A percentile compares a stretch with the other conserved stretches of the same genome.
Evolutionary conservation across 2,797 vertebrate genomes (phyloP).

Genomic region (Pantherophis vulpinus): DNA sequence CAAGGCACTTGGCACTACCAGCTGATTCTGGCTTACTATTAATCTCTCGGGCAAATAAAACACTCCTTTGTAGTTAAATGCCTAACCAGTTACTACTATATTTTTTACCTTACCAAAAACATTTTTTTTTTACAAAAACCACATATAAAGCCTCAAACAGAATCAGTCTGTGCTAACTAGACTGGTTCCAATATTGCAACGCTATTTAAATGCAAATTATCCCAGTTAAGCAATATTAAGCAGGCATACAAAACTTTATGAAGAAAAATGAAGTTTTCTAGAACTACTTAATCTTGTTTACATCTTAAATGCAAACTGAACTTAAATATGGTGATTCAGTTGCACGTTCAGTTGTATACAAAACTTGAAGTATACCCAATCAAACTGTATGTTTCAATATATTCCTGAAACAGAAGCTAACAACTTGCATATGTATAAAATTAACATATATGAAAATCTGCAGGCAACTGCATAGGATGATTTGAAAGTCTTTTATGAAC

Average conservation of each 20-base stretch:
- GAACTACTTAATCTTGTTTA: not conserved
- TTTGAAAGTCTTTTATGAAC: not conserved
- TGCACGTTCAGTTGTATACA: not conserved
- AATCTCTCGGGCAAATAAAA: conserved; percentile 66
- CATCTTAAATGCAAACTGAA: not conserved
- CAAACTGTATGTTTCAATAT: not conserved
- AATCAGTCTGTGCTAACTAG: conserved; percentile 43
- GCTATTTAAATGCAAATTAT: conserved; percentile 30
- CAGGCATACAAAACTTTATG: not conserved
- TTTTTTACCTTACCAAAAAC: conserved; percentile 58
- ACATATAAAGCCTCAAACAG: conserved; percentile 46
- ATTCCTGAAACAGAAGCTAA: not conserved
- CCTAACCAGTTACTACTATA: conserved; percentile 57
- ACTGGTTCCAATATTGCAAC: conserved; percentile 19
- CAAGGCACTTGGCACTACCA: conserved; percentile 68
- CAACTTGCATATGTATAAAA: not conserved
- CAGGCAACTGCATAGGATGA: not conserved
- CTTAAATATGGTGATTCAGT: not conserved
- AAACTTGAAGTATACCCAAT: not conserved
- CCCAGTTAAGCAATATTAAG: conserved; percentile 27
- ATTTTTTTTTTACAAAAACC: conserved; percentile 59
- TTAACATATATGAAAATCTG: not conserved
- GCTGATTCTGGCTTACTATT: conserved; percentile 64
- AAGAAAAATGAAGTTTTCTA: not conserved
- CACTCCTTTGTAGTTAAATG: conserved; percentile 63